Evolutionary conservation across 2,888 invertebrate genomes (phyloP).

Genomic region (Pteria penguin): DNA sequence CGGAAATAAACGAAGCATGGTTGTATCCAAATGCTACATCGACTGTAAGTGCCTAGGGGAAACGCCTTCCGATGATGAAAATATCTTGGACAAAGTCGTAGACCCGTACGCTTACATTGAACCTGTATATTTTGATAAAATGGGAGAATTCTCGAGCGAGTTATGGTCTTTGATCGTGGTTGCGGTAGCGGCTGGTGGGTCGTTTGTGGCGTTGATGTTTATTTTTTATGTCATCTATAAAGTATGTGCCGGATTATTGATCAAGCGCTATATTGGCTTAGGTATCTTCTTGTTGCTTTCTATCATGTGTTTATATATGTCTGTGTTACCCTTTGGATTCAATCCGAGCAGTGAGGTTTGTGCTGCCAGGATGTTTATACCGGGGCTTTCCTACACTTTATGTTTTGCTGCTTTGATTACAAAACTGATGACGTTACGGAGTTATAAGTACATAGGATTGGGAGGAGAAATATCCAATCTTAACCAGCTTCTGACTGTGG

Average conservation of each 20-base stretch:
- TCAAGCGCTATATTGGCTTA: conserved; percentile 69
- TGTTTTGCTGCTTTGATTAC: conserved; percentile 94
- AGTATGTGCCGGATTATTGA: conserved; percentile 81
- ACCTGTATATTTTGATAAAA: conserved; percentile 48
- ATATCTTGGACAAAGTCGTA: not conserved
- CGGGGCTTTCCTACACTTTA: conserved; percentile 84
- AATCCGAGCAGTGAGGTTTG: conserved; percentile 79
- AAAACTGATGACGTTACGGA: conserved; percentile 94
- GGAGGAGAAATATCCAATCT: conserved; percentile 87
- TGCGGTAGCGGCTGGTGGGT: conserved; percentile 89
- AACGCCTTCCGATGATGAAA: conserved; percentile 26
- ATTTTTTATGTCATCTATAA: conserved; percentile 92
- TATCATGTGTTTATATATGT: conserved; percentile 78
- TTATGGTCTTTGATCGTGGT: conserved; percentile 94
- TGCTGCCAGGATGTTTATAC: conserved; percentile 79
- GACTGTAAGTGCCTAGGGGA: conserved; percentile 58
- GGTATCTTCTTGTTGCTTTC: conserved; percentile 80
- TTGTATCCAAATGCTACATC: conserved; percentile 42
- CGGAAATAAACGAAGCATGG: conserved; percentile 33
- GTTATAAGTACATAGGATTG: conserved; percentile 89
- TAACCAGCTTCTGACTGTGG: conserved; percentile 90
- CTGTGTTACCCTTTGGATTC: conserved; percentile 80
- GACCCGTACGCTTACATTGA: conserved; percentile 43
- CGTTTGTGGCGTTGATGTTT: conserved; percentile 90
- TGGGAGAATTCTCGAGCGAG: conserved; percentile 61